phyloP scores from a whole-genome alignment of 2,113 vertebrate species.

The Rhynchopsitta pachyrhyncha region DNA sequence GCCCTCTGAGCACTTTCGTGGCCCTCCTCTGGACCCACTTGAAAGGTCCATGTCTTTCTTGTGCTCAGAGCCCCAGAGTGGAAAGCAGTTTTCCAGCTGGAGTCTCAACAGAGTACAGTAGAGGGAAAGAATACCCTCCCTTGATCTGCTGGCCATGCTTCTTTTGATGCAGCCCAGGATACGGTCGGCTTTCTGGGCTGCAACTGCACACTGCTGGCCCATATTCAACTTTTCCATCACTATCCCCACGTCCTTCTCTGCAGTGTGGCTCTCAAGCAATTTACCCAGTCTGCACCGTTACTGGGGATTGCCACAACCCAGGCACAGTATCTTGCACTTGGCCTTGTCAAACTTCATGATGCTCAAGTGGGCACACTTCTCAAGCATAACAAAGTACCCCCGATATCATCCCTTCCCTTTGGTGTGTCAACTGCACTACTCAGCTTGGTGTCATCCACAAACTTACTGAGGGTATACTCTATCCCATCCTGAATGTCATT shows the following conservation, averaged over 20 bases:
- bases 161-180: not conserved
- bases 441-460: not conserved
- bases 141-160: accelerated
- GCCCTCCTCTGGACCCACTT: not conserved
- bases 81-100: not conserved
- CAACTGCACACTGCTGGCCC: not conserved
- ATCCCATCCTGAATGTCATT: not conserved
- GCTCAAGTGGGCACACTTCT: not conserved
- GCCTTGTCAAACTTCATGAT: not conserved
- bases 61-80: not conserved
- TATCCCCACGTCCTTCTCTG: not conserved
- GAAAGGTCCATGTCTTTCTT: not conserved
- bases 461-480: not conserved
- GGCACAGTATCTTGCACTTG: not conserved
- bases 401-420: not conserved
- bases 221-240: not conserved
- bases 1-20: not conserved
- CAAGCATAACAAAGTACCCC: not conserved
- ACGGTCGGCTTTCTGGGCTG: not conserved
- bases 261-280: not conserved
- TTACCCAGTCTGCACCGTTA: not conserved
- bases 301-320: accelerated
- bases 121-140: not conserved
- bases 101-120: not conserved
- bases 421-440: not conserved